A percentile compares a stretch with the other conserved stretches of the same genome.
Evolutionary conservation across 30 jellyfish, hydroid and myxozoan species (phyloP).

Genomic region (Nemopilema nomurai): DNA sequence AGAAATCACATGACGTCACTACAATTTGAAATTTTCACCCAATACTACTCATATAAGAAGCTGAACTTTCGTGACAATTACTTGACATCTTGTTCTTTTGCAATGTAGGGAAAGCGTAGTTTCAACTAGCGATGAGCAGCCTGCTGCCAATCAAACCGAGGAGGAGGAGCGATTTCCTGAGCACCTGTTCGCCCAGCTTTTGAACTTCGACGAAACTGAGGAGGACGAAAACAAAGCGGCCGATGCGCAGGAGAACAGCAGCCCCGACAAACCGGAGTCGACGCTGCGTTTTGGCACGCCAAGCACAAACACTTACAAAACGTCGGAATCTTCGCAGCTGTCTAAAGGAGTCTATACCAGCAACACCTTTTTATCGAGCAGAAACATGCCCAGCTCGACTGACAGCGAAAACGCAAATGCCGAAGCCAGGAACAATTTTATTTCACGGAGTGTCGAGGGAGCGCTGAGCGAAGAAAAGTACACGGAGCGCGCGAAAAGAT

Average conservation of each 20-base stretch:
- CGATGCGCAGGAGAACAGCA: conserved; percentile 3
- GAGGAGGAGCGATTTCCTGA: conserved; percentile 66
- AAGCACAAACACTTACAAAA: conserved; percentile 59
- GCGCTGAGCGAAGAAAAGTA: conserved; percentile 24
- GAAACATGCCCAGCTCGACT: conserved; percentile 44
- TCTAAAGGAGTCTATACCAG: conserved; percentile 36
- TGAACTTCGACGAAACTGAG: conserved; percentile 57
- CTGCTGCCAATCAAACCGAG: conserved; percentile 5
- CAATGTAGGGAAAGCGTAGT: conserved; percentile 38
- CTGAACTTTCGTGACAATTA: background rate
- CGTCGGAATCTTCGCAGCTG: conserved; percentile 57
- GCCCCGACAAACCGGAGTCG: conserved; percentile 24
- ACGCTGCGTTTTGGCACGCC: conserved; percentile 46
- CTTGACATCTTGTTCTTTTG: background rate
- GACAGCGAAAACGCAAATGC: conserved; percentile 46
- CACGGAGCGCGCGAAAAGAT: conserved; percentile 29
- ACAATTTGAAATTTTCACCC: background rate
- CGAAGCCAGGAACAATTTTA: conserved; percentile 1
- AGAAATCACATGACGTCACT: no score
- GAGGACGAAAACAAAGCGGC: conserved; percentile 38
- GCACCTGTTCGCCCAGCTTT: conserved; percentile 52
- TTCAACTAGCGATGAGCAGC: conserved; percentile 34
- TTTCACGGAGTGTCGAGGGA: conserved; percentile 33
- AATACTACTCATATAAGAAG: background rate
- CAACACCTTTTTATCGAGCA: conserved; percentile 35